Evolutionary conservation across 2,113 vertebrate species (phyloP).

Genomic region (Ciconia stormi): DNA sequence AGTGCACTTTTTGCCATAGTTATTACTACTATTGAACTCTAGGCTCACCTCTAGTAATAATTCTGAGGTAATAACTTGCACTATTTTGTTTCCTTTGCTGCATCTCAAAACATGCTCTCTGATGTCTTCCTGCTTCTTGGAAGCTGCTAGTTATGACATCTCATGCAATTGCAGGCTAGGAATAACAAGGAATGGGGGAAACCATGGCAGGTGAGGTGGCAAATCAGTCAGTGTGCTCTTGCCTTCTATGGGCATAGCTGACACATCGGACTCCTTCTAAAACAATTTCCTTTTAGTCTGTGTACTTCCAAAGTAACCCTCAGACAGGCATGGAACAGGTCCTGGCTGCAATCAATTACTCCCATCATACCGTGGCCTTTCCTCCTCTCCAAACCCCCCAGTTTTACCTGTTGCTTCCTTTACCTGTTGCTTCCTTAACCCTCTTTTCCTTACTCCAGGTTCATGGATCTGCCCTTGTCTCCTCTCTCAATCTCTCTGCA

Average conservation of each 20-base stretch:
- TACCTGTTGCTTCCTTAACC: not conserved
- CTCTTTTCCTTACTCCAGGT: not conserved
- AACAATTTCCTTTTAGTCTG: not conserved
- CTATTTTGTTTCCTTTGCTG: not conserved
- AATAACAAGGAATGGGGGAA: not conserved
- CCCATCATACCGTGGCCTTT: not conserved
- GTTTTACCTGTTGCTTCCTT: not conserved
- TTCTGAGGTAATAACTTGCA: not conserved
- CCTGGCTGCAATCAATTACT: not conserved
- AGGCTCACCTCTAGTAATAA: not conserved
- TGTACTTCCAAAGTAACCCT: not conserved
- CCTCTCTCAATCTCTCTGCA: constrained; percentile 4
- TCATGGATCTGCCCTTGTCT: not conserved
- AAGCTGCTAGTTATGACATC: not conserved
- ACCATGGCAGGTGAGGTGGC: not conserved
- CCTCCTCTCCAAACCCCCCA: not conserved
- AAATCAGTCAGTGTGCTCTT: not conserved
- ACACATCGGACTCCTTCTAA: not conserved
- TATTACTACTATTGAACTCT: not conserved
- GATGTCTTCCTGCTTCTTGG: not conserved
- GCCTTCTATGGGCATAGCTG: not conserved
- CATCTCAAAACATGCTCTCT: not conserved
- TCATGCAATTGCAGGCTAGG: not conserved
- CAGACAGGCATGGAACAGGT: not conserved
- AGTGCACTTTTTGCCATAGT: not conserved